Conservation (phyloP, 2,113 vertebrate genomes). For the Cacatua alba region DNA sequence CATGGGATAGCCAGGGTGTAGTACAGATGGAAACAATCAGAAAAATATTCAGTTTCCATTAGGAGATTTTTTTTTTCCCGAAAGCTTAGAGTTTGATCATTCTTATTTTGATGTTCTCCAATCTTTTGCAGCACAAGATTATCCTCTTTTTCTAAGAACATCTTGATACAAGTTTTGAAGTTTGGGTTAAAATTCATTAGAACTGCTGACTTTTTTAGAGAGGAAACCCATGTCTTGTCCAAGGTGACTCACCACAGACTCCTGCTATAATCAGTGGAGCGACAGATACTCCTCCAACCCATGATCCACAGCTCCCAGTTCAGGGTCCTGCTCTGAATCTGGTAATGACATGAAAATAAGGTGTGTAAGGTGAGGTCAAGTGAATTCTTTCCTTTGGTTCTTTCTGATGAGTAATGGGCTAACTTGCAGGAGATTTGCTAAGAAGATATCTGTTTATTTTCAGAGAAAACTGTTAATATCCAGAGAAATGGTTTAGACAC, state of each 20-base stretch:
- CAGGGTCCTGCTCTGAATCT: not conserved
- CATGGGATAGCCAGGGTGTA: conserved; percentile 26
- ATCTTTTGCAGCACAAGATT: not conserved
- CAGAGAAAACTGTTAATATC: not conserved
- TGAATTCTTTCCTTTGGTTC: not conserved
- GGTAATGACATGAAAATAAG: not conserved
- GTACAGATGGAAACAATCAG: conserved; percentile 67
- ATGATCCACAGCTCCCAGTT: not conserved
- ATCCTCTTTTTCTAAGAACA: conserved; percentile 11
- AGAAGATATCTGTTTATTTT: not conserved
- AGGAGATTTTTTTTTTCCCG: not conserved
- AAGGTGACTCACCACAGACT: not conserved
- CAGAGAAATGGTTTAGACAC: not conserved
- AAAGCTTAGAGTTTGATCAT: not conserved
- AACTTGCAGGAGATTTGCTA: not conserved
- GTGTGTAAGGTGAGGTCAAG: not conserved
- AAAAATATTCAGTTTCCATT: conserved; percentile 42
- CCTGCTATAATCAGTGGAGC: not conserved
- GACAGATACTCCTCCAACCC: not conserved
- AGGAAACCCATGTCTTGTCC: not conserved
- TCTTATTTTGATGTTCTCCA: conserved; percentile 15
- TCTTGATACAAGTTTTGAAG: not conserved
- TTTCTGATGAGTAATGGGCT: not conserved
- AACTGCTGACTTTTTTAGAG: not conserved
- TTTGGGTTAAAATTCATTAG: not conserved